These are phyloP conservation scores for Pitangus sulphuratus DNA, from an alignment of 2,797 vertebrate genomes.

Conservation along the genomic window DNA sequence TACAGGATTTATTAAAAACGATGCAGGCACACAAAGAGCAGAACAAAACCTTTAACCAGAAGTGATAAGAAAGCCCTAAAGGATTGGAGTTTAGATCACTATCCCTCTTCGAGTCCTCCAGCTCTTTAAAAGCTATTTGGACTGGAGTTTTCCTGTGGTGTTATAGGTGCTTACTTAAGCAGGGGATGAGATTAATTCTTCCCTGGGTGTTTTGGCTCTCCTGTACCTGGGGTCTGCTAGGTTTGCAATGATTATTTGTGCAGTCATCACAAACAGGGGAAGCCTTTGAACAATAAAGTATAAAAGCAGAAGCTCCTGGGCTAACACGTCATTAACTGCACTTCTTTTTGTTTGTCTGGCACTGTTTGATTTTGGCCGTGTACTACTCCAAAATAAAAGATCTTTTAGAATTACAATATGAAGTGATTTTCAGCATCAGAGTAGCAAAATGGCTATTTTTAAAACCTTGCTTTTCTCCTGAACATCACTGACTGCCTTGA, in stretches of 20 bases:
- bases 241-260: background rate
- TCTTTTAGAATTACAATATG: background rate
- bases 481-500: background rate
- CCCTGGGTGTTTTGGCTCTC: background rate
- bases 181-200: background rate
- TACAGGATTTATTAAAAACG: background rate
- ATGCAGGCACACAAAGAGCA: conserved; percentile 13
- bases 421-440: accelerated
- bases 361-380: background rate
- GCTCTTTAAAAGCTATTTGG: background rate
- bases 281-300: background rate
- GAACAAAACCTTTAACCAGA: background rate
- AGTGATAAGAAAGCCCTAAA: background rate
- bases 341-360: background rate
- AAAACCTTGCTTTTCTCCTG: background rate
- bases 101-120: background rate
- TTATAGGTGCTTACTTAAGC: background rate
- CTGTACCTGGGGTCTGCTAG: background rate
- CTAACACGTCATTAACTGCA: background rate
- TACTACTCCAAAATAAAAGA: background rate
- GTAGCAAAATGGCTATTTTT: background rate
- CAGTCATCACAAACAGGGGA: background rate
- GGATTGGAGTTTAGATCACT: background rate
- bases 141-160: background rate
- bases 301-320: background rate